Conservation (phyloP, 2,797 vertebrate species). For the Perodicticus potto region DNA sequence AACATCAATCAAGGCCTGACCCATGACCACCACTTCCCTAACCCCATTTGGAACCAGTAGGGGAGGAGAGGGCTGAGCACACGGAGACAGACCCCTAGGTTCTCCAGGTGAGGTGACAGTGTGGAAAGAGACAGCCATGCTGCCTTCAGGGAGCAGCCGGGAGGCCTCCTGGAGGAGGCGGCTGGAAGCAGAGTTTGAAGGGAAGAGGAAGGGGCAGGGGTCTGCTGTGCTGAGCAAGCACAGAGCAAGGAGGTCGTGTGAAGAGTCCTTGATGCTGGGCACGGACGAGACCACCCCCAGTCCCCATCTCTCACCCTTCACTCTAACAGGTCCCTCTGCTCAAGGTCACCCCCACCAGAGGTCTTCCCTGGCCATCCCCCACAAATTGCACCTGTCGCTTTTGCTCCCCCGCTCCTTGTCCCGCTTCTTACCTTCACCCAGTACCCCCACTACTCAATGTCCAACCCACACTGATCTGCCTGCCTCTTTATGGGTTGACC, state of each 20-base stretch:
- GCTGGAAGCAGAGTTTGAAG: background rate
- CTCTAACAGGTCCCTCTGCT: background rate
- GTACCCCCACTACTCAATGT: background rate
- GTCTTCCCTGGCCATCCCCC: background rate
- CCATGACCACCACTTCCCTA: background rate
- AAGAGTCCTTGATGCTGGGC: background rate
- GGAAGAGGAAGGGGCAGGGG: background rate
- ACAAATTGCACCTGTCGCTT: background rate
- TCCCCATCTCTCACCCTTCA: background rate
- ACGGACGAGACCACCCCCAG: background rate
- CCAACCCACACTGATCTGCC: background rate
- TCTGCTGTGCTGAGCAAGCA: background rate
- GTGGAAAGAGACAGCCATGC: background rate
- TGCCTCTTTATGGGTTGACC: background rate
- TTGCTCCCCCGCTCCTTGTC: background rate
- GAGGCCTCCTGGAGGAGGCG: background rate
- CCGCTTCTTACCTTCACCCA: background rate
- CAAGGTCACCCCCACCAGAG: background rate
- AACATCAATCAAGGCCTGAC: background rate
- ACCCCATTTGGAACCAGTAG: background rate
- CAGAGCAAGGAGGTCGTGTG: rapidly evolving
- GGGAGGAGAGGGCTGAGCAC: background rate
- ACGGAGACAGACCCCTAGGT: background rate
- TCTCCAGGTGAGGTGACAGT: background rate
- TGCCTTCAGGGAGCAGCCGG: too few relatives aligned